Percentiles rank a stretch among this genome's conserved stretches.
Evolutionary conservation across 2,888 invertebrate species (phyloP).

Genomic region (Rhagonycha lutea): DNA sequence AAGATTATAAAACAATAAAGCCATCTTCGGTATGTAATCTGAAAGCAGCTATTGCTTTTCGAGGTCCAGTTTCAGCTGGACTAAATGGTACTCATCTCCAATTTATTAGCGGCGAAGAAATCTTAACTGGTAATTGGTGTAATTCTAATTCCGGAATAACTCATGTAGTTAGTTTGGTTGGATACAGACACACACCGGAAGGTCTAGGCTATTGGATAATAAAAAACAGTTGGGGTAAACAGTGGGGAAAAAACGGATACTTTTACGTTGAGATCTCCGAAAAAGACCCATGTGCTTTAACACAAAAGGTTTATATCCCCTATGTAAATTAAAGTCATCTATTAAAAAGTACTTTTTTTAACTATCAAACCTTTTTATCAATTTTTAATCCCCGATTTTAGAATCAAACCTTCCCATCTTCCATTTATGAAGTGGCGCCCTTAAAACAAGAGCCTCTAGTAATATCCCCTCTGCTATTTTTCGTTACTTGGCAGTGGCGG

Average conservation of each 20-base stretch:
- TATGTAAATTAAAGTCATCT: too few relatives aligned
- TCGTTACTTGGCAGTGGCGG: too few relatives aligned
- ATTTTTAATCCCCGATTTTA: too few relatives aligned
- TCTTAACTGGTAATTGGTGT: too few relatives aligned
- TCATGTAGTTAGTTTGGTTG: constrained; percentile 85
- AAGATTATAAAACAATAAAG: constrained; percentile 77
- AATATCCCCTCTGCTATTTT: too few relatives aligned
- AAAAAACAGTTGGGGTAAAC: constrained; percentile 82
- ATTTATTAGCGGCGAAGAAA: too few relatives aligned
- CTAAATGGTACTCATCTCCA: constrained; percentile 66
- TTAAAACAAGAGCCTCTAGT: too few relatives aligned
- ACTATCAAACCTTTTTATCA: too few relatives aligned
- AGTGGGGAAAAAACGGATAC: constrained; percentile 86
- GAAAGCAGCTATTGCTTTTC: constrained; percentile 76
- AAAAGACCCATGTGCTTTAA: constrained; percentile 74
- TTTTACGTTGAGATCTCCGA: constrained; percentile 86
- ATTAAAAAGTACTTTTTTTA: too few relatives aligned
- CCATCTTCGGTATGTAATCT: constrained; percentile 73
- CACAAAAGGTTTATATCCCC: too few relatives aligned
- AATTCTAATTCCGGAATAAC: constrained; percentile 77
- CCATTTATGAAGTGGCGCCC: too few relatives aligned
- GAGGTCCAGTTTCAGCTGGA: constrained; percentile 85
- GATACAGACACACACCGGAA: constrained; percentile 77
- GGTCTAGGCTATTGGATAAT: constrained; percentile 85
- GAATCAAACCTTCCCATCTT: too few relatives aligned